Base-by-base conservation (phyloP, 2,797 vertebrate species). In the Hydrolagus colliei region DNA sequence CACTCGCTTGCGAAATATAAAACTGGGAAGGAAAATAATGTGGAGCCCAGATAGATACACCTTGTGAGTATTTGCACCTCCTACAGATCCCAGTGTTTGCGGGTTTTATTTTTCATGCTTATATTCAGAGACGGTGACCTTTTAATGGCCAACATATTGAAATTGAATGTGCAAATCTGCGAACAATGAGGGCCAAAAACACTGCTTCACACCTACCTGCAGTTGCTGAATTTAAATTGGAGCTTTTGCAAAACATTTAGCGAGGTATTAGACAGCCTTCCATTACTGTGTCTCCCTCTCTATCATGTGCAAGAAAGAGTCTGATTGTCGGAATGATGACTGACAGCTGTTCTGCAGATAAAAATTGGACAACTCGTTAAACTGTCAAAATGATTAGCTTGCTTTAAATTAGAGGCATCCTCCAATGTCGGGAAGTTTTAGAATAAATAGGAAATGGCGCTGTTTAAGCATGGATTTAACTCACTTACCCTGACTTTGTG, bases 31-130 rank as follows among this genome's bases (percentile, higher is more conserved):
- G 86, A 85, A 90, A 94, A 92, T 93, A 93, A 94, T 95, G 95
- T 94, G 94, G 93, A 94, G 94, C 93, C 94, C 95, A 93, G 92
- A 94, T 94, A 95, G 96, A 97, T 97, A 96, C 97, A 97, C 96
- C 95, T 96, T 95, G 88, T 89, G 74, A 95, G 96, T 98, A 96
- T 98, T 99, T 98, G 97, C 96, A 95, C 96, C 94, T 96, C 93
- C 89, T 94, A 98, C 96, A 98, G 97, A 95, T 97, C 68, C 97
- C 97, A 97, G 98, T 98, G 97, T 99, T 98, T 97, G 97, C 96
- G 95, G 95, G 95, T 98, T 98, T 98, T 97, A 98, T 99, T 98
- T 97, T 97, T 95, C 96, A 96, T 97, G 97, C 97, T 98, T 97
- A 98, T 98, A 96, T 97, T 97, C 96, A 94, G 95, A 95, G 96